These are phyloP conservation scores for Lamellibrachia satsuma DNA, from an alignment of 2,888 invertebrate genomes.

Conservation along the genomic window DNA sequence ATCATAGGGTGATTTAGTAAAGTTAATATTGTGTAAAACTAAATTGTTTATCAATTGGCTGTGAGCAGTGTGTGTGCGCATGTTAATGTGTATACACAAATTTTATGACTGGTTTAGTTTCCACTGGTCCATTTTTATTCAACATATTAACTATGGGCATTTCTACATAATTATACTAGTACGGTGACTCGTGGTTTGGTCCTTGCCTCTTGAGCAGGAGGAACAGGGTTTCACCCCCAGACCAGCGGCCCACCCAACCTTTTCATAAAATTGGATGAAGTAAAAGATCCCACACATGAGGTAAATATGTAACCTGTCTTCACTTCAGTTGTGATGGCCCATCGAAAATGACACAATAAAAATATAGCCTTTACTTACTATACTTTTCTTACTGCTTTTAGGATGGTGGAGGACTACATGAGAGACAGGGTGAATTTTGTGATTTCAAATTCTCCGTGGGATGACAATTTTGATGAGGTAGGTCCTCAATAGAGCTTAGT, in stretches of 20 bases:
- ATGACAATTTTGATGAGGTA: slow-evolving; percentile 66
- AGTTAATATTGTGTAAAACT: background rate
- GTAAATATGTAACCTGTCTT: no score
- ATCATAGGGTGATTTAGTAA: slow-evolving; percentile 17
- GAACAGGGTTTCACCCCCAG: no score
- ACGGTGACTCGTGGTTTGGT: no score
- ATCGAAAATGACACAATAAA: background rate
- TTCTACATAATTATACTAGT: background rate
- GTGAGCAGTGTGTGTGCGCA: no score
- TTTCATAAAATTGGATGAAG: no score
- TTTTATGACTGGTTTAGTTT: background rate
- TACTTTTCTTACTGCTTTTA: slow-evolving; percentile 38
- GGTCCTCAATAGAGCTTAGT: slow-evolving; percentile 32
- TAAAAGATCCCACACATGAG: no score
- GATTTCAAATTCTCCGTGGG: slow-evolving; percentile 64
- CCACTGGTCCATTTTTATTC: background rate
- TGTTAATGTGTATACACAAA: no score
- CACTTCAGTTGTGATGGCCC: no score
- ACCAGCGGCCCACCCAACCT: no score
- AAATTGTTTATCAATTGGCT: background rate
- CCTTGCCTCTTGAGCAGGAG: no score
- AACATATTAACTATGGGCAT: background rate
- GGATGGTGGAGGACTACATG: slow-evolving; percentile 65
- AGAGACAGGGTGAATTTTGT: slow-evolving; percentile 63
- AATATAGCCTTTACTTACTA: background rate